These are phyloP conservation scores for Alitta virens DNA, from an alignment of 2,888 invertebrate genomes.

Conservation along the genomic window DNA sequence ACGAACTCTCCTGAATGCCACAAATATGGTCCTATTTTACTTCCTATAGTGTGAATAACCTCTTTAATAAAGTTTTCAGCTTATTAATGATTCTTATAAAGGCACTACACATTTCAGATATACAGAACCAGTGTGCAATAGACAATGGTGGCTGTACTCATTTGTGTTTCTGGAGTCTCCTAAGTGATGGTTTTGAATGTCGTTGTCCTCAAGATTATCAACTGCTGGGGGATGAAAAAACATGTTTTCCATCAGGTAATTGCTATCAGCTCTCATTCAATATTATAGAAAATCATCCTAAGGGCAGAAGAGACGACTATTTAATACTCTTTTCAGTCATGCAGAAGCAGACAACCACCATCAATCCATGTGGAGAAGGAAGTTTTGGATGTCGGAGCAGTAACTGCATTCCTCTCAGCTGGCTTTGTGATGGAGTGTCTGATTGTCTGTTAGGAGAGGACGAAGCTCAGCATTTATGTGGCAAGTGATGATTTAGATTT, in stretches of 20 bases:
- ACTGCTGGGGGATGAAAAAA: constrained; percentile 7
- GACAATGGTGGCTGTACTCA: constrained; percentile 93
- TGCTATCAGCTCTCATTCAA: not conserved
- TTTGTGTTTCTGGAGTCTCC: constrained; percentile 64
- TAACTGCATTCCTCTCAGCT: constrained; percentile 15
- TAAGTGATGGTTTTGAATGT: constrained; percentile 13
- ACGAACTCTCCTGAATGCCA: no score
- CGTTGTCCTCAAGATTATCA: constrained; percentile 15
- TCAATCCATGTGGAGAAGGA: constrained; percentile 8
- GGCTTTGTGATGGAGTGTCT: constrained; percentile 23
- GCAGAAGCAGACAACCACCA: constrained; percentile 6
- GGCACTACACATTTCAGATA: not conserved
- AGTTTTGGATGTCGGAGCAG: constrained; percentile 7
- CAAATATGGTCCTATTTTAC: no score
- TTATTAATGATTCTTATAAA: no score
- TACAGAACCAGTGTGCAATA: constrained; percentile 79
- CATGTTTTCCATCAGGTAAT: constrained; percentile 13
- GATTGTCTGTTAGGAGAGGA: constrained; percentile 20
- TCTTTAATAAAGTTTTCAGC: no score
- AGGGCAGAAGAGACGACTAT: not conserved
- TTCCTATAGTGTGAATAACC: no score
- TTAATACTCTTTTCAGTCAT: constrained; percentile 1
- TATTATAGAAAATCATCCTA: no score
- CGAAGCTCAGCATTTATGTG: constrained; percentile 11
- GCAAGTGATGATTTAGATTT: not conserved